phyloP scores from a whole-genome alignment of 1,140 invertebrate species.

The Protaetia brevitarsis region DNA sequence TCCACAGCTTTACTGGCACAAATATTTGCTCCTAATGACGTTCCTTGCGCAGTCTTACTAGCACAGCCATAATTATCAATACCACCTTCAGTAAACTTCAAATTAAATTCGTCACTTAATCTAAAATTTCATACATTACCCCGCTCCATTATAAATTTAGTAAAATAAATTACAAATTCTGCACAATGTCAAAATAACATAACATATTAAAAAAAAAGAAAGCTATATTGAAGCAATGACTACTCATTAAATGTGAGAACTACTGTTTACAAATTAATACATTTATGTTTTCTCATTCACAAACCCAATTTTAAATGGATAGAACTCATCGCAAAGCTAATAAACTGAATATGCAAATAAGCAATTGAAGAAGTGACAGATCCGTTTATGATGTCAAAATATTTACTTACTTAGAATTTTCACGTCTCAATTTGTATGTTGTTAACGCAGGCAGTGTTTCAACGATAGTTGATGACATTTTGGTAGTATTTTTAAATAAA shows the following conservation, averaged over 20 bases:
- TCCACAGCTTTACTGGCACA: not conserved
- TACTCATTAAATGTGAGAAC: not conserved
- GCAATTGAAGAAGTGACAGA: not conserved
- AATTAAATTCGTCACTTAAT: not conserved
- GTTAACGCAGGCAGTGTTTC: not conserved
- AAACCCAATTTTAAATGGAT: too few species aligned
- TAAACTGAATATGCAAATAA: not conserved
- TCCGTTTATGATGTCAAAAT: not conserved
- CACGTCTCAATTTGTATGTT: slow-evolving; percentile 1
- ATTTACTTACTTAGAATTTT: not conserved
- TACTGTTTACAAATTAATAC: not conserved
- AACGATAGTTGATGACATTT: slow-evolving; percentile 13
- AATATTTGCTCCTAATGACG: not conserved
- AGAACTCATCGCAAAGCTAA: not conserved
- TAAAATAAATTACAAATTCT: not conserved
- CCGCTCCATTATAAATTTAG: slow-evolving; percentile 11
- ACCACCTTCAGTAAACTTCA: not conserved
- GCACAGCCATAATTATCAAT: not conserved
- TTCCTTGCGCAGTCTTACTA: not conserved
- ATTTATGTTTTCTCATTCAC: not conserved
- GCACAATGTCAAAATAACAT: slow-evolving; percentile 11
- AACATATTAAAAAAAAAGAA: not conserved
- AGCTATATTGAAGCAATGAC: not conserved
- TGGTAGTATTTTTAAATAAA: not conserved
- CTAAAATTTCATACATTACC: slow-evolving; percentile 11